Conservation (phyloP, 2,888 invertebrate species). For the Dryococelus australis region DNA sequence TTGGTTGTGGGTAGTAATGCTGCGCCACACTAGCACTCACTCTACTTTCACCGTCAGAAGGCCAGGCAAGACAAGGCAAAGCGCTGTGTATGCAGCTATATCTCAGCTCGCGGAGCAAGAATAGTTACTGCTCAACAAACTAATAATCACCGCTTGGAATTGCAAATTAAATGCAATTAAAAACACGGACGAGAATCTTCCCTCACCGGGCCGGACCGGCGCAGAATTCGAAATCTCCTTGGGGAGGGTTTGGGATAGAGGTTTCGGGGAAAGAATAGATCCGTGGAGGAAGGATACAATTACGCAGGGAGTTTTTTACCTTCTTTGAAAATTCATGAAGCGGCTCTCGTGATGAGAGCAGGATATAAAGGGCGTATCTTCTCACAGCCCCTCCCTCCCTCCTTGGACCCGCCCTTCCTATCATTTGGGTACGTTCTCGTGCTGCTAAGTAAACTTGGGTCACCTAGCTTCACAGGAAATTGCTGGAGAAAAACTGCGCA, state of each 20-base stretch:
- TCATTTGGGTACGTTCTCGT: background rate
- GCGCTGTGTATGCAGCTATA: no score
- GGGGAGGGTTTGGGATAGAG: background rate
- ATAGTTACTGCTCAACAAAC: background rate
- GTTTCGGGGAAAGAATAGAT: background rate
- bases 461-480: background rate
- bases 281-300: background rate
- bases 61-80: no score
- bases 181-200: background rate
- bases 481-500: no score
- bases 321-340: slow-evolving; percentile 3
- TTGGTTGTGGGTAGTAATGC: no score
- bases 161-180: background rate
- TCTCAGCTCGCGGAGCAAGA: no score
- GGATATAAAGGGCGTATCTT: background rate
- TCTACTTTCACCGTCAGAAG: no score
- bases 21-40: no score
- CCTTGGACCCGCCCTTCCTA: no score
- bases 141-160: background rate
- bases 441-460: background rate
- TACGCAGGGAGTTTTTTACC: slow-evolving; percentile 8
- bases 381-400: background rate
- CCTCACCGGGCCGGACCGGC: background rate
- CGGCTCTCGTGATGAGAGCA: background rate
- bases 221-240: background rate